Conservation (phyloP, 2,888 invertebrate genomes). For the Empis stercorea region DNA sequence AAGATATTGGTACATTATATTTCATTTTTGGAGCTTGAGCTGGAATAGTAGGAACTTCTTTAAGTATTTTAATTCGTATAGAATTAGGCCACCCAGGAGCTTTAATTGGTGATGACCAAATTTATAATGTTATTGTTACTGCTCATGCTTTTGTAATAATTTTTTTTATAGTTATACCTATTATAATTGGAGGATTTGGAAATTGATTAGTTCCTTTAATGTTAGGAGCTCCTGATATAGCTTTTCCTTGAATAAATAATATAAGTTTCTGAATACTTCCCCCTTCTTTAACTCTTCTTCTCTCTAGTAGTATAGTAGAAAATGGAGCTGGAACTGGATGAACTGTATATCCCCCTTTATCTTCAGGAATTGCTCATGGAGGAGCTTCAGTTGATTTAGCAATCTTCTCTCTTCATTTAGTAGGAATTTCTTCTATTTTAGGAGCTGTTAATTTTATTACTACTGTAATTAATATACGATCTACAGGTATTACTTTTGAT, state of each 20-base stretch:
- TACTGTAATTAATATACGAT: slow-evolving; percentile 59
- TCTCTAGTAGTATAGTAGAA: slow-evolving; percentile 51
- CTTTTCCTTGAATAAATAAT: slow-evolving; percentile 73
- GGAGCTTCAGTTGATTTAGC: slow-evolving; percentile 59
- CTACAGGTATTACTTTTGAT: slow-evolving; percentile 45
- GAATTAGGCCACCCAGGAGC: slow-evolving; percentile 55
- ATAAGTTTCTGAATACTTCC: slow-evolving; percentile 72
- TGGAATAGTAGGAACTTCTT: slow-evolving; percentile 53
- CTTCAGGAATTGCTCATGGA: slow-evolving; percentile 47
- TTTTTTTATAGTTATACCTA: slow-evolving; percentile 63
- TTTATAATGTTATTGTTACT: slow-evolving; percentile 68
- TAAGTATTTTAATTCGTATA: slow-evolving; percentile 58
- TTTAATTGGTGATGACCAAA: slow-evolving; percentile 59
- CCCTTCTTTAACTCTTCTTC: slow-evolving; percentile 50
- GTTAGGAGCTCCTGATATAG: slow-evolving; percentile 66
- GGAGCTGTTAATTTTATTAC: slow-evolving; percentile 70
- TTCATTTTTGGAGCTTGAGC: slow-evolving; percentile 54
- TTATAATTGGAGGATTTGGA: slow-evolving; percentile 72
- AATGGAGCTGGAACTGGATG: slow-evolving; percentile 64
- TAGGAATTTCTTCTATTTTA: slow-evolving; percentile 60
- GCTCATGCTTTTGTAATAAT: slow-evolving; percentile 73
- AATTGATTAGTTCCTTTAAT: slow-evolving; percentile 69
- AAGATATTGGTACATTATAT: slow-evolving; percentile 64
- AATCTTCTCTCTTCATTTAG: slow-evolving; percentile 65
- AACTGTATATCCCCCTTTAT: slow-evolving; percentile 62